Evolutionary conservation across 2,797 vertebrate genomes (phyloP).

Genomic region (Falco berigora): DNA sequence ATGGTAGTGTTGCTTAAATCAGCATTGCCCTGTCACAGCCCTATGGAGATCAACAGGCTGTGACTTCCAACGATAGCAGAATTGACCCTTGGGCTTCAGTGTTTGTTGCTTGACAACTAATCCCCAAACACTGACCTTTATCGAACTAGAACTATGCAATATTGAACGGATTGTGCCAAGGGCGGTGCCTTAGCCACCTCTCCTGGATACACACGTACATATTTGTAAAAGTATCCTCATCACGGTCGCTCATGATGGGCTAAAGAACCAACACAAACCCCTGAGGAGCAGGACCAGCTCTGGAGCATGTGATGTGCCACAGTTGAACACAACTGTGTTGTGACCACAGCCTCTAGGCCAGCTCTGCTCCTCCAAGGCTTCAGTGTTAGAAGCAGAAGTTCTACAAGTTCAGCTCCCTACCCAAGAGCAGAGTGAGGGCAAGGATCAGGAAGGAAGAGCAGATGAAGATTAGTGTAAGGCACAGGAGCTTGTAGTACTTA

Average conservation of each 20-base stretch:
- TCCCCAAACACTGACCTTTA: background rate
- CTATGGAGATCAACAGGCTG: background rate
- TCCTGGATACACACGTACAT: background rate
- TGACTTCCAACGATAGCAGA: fast-evolving
- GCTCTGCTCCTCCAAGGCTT: background rate
- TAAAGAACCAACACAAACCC: background rate
- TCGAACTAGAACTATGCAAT: background rate
- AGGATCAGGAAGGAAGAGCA: background rate
- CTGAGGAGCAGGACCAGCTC: background rate
- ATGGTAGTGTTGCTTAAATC: background rate
- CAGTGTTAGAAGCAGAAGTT: background rate
- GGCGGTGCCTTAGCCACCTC: background rate
- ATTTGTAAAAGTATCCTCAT: background rate
- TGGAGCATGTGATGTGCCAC: background rate
- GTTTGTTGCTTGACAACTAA: background rate
- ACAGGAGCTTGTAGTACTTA: background rate
- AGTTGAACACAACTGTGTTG: background rate
- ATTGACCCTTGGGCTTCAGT: background rate
- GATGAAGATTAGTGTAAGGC: background rate
- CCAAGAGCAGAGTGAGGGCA: background rate
- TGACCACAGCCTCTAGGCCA: background rate
- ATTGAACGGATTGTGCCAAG: background rate
- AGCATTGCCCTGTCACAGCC: background rate
- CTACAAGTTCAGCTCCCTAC: background rate
- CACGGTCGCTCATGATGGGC: background rate